Conservation (phyloP, 2,113 vertebrate genomes). For the Peucedramus taeniatus region DNA sequence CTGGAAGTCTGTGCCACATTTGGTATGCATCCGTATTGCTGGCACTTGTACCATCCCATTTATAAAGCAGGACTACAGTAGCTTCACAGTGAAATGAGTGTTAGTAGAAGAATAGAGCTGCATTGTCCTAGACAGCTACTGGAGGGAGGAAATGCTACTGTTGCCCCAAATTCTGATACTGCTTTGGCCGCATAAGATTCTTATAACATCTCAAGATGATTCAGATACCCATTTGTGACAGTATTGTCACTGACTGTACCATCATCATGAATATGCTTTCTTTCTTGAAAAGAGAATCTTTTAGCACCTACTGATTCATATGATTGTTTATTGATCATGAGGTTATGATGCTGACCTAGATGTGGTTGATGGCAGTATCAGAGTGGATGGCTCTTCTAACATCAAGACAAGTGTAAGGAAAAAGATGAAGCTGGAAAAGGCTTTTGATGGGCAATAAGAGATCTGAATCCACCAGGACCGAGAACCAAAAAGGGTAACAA, state of each 20-base stretch:
- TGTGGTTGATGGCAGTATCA: background rate
- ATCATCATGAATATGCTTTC: background rate
- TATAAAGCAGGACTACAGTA: background rate
- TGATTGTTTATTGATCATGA: slow-evolving; percentile 15
- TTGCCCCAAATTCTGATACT: background rate
- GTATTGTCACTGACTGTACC: background rate
- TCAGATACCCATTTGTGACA: background rate
- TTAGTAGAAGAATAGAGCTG: background rate
- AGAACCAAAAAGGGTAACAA: background rate
- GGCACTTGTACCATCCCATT: background rate
- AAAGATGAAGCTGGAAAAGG: background rate
- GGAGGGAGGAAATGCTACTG: background rate
- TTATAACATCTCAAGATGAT: background rate
- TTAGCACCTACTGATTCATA: background rate
- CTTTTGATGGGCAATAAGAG: background rate
- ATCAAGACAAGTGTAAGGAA: background rate
- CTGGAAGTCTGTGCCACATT: background rate
- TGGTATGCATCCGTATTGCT: background rate
- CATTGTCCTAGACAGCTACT: background rate
- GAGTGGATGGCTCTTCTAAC: background rate
- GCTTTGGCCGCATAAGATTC: background rate
- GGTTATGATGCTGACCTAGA: background rate
- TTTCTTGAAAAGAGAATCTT: slow-evolving; percentile 1
- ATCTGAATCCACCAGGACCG: background rate
- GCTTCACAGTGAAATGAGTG: background rate